Percentiles rank a stretch among this genome's conserved stretches.
Conservation (phyloP, 2,113 vertebrate species). For the Tautogolabrus adspersus region DNA sequence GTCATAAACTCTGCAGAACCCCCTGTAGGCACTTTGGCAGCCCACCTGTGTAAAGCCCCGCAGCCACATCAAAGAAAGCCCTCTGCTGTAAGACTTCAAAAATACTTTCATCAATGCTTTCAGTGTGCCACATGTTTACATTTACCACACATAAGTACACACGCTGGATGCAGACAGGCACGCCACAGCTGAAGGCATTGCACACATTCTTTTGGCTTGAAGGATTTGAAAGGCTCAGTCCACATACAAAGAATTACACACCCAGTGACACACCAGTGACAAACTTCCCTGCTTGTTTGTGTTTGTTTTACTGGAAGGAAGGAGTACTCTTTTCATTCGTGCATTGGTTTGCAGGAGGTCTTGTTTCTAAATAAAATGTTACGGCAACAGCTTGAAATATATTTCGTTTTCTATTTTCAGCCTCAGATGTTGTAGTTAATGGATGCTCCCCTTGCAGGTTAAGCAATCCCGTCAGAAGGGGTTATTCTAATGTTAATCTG, state of each 20-base stretch:
- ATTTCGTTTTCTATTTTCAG: background rate
- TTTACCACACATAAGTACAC: slow-evolving; percentile 28
- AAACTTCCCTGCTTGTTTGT: slow-evolving; percentile 12
- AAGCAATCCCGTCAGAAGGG: background rate
- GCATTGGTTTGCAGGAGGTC: slow-evolving; percentile 5
- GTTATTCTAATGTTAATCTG: background rate
- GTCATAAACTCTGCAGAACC: slow-evolving; percentile 52
- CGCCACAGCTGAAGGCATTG: slow-evolving; percentile 46
- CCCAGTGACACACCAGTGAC: slow-evolving; percentile 9
- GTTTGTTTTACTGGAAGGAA: slow-evolving; percentile 25
- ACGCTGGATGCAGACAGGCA: slow-evolving; percentile 45
- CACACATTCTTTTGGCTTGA: slow-evolving; percentile 50
- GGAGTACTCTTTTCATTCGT: background rate
- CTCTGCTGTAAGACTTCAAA: slow-evolving; percentile 49
- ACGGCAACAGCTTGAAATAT: background rate
- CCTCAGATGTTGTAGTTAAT: no score
- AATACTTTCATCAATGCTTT: slow-evolving; percentile 58
- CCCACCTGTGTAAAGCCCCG: slow-evolving; percentile 65
- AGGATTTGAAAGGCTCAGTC: slow-evolving; percentile 31
- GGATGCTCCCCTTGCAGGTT: background rate
- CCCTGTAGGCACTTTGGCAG: slow-evolving; percentile 38
- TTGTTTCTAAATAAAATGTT: background rate
- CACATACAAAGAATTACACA: slow-evolving; percentile 10
- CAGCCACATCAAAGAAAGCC: slow-evolving; percentile 57
- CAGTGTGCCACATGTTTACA: slow-evolving; percentile 58